Conservation (phyloP, 2,888 invertebrate genomes). For the Aplocera efformata region DNA sequence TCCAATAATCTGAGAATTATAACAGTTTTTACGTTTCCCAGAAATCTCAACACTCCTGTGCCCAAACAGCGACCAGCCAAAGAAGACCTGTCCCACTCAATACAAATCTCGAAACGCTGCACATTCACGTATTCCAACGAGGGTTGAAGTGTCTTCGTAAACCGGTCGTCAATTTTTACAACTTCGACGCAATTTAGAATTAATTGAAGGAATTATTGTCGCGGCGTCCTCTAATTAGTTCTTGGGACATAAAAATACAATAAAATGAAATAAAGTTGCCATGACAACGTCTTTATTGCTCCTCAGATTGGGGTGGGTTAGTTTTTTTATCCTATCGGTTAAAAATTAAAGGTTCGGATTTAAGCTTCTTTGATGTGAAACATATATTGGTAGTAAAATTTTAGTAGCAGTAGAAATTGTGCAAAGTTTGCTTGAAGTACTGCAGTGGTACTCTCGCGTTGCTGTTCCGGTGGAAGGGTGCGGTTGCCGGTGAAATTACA, state of each 20-base stretch:
- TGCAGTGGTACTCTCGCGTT: too few relatives aligned
- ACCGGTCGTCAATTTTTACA: slow-evolving; percentile 26
- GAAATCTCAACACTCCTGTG: slow-evolving; percentile 24
- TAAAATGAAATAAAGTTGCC: slow-evolving; percentile 33
- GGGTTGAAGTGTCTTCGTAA: slow-evolving; percentile 12
- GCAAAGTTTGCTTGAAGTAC: too few relatives aligned
- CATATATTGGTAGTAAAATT: too few relatives aligned
- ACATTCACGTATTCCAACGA: background rate
- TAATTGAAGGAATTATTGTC: slow-evolving; percentile 31
- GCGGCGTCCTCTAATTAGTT: slow-evolving; percentile 42
- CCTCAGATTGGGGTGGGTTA: slow-evolving; percentile 9
- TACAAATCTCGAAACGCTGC: slow-evolving; percentile 3
- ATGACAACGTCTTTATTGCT: slow-evolving; percentile 40
- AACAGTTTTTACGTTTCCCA: slow-evolving; percentile 18
- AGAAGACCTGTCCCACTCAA: slow-evolving; percentile 13
- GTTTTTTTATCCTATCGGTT: too few relatives aligned
- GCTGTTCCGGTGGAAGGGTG: too few relatives aligned
- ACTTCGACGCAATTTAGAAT: slow-evolving; percentile 28
- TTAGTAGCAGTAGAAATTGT: too few relatives aligned
- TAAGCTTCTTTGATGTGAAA: too few relatives aligned
- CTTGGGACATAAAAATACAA: slow-evolving; percentile 24
- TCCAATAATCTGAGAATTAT: too few relatives aligned
- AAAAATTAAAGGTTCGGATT: too few relatives aligned
- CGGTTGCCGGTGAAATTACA: too few relatives aligned
- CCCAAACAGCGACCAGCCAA: slow-evolving; percentile 7